phyloP scores from a whole-genome alignment of 2,113 vertebrate species.

The Erpornis zantholeuca region DNA sequence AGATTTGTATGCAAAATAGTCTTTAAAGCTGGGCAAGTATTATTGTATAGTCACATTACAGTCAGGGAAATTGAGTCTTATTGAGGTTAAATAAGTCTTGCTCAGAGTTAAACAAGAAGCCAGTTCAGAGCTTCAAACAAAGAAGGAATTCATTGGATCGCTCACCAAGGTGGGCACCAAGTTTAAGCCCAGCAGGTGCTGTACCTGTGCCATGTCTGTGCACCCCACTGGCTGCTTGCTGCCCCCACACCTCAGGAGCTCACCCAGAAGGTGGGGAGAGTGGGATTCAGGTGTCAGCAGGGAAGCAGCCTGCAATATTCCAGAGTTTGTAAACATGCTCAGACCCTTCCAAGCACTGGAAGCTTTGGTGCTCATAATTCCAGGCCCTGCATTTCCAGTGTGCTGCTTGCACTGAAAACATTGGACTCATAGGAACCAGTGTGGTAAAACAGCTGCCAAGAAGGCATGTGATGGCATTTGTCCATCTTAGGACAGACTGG shows the following conservation, averaged over 20 bases:
- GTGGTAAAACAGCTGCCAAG: background rate
- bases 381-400: accelerated
- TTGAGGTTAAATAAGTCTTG: background rate
- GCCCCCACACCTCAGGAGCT: background rate
- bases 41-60: background rate
- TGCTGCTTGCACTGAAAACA: background rate
- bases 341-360: background rate
- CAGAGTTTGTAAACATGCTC: background rate
- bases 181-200: background rate
- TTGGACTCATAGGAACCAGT: accelerated
- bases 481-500: background rate
- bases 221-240: accelerated
- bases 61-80: background rate
- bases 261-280: accelerated
- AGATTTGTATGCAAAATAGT: background rate
- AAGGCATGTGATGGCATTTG: background rate
- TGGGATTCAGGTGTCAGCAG: background rate
- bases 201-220: accelerated
- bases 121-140: background rate
- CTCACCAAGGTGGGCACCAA: background rate
- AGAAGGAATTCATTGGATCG: background rate
- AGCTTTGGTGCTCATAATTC: background rate
- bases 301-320: background rate
- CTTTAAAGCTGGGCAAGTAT: background rate
- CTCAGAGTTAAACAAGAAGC: background rate